These are phyloP conservation scores for Cephonodes hylas DNA, from an alignment of 2,888 invertebrate species.

Conservation along the genomic window DNA sequence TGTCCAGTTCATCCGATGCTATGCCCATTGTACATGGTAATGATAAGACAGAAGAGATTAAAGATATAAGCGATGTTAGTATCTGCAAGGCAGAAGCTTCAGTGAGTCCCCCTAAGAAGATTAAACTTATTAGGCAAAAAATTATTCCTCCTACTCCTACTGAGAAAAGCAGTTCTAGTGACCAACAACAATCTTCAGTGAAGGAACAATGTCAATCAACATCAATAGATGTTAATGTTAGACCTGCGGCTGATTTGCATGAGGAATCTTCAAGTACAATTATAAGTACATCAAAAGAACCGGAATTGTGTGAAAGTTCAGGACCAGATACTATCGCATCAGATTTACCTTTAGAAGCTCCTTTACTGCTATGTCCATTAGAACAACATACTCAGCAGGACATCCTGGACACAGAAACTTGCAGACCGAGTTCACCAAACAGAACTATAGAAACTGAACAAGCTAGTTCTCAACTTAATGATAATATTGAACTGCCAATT, in stretches of 20 bases:
- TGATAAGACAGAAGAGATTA: constrained; percentile 69
- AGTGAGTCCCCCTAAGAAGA: constrained; percentile 68
- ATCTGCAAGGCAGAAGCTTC: constrained; percentile 78
- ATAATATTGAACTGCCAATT: neutral
- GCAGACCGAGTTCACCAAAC: neutral
- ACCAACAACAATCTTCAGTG: constrained; percentile 31
- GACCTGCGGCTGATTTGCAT: constrained; percentile 30
- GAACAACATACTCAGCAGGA: neutral
- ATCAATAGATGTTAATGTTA: constrained; percentile 45
- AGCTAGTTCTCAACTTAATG: neutral
- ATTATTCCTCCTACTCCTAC: constrained; percentile 43
- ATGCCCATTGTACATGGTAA: constrained; percentile 62
- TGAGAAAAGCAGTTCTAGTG: constrained; percentile 41
- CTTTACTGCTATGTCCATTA: neutral
- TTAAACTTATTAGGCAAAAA: constrained; percentile 75
- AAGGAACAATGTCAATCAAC: constrained; percentile 66
- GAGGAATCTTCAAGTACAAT: constrained; percentile 33
- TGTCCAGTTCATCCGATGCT: constrained; percentile 75
- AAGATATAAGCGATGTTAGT: constrained; percentile 73
- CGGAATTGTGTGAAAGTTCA: neutral
- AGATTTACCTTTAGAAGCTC: neutral
- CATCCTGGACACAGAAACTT: neutral
- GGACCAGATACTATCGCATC: neutral
- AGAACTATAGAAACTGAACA: neutral
- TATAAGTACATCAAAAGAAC: constrained; percentile 32